phyloP scores from a whole-genome alignment of 2,797 vertebrate genomes.

The Tolypeutes matacus region DNA sequence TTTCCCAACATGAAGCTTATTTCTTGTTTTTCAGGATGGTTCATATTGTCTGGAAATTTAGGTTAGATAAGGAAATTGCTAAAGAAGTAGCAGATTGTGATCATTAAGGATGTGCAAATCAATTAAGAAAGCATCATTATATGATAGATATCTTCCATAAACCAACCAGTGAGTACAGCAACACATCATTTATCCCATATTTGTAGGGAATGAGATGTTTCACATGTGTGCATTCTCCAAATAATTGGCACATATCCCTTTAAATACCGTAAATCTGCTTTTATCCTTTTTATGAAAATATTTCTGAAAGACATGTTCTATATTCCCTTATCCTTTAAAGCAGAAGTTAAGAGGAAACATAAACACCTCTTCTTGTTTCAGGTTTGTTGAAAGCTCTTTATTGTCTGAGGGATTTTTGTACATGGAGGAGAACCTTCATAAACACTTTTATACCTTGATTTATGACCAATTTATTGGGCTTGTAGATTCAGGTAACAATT shows the following conservation, averaged over 20 bases:
- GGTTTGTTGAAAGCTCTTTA: not conserved
- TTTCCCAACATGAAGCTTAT: constrained; percentile 2
- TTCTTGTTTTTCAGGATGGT: constrained; percentile 30
- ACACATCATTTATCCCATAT: constrained; percentile 36
- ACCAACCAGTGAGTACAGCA: not conserved
- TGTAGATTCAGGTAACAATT: constrained; percentile 40
- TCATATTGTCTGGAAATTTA: constrained; percentile 30
- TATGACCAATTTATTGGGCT: not conserved
- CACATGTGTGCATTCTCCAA: not conserved
- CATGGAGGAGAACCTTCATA: not conserved
- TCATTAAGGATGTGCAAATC: constrained; percentile 25
- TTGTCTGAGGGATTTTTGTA: not conserved
- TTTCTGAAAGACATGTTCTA: not conserved
- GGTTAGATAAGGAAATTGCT: constrained; percentile 35
- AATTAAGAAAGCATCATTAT: constrained; percentile 47
- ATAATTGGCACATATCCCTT: not conserved
- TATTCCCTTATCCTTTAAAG: not conserved
- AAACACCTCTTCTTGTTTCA: not conserved
- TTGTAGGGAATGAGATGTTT: constrained; percentile 43
- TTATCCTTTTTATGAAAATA: constrained; percentile 24
- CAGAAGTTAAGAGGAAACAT: not conserved
- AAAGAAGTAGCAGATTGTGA: not conserved
- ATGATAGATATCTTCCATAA: constrained; percentile 42
- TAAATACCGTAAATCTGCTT: not conserved
- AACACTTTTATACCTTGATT: not conserved